Evolutionary conservation across 2,888 invertebrate genomes (phyloP), one percentile per base, ranked within the genome.

Genomic region (Caenorhabditis macrosperma): DNA sequence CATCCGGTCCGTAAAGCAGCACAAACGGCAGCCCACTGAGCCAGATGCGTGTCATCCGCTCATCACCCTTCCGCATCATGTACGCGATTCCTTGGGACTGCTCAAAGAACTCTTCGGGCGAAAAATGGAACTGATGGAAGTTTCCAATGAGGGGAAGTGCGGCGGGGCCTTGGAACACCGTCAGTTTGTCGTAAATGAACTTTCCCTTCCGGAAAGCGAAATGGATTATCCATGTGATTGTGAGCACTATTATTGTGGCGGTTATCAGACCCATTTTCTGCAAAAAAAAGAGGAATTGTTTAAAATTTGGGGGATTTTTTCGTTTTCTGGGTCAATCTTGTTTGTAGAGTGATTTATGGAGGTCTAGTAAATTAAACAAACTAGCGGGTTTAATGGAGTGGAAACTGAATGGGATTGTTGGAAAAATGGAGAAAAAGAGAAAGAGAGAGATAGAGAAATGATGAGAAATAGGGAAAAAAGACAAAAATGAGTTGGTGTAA

Each of bases 1-100:
- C 90, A 44, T 89, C 89, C 4, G 90, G 87, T 2, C 90, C 90
- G 55, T 88, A 90, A n/a, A 90, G 57, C 35, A 90, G n/a, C 5
- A 90, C 87, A 60, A 90, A 88, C 9, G 90, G 89, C 10, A 61
- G 67, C n/a, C 84, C 84, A 10, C 87, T 83, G n/a, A 90, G 71
- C 89, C 90, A 90, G 9, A 90, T 78, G 9, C 89, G 72, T 22
- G 81, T 82, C 9, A 90, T 86, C 44, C 90, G 59, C 10, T 86
- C 85, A 20, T 80, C 80, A 15, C 82, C 78, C 20, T 83, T 82
- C 12, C 83, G 69, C 72, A 89, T 84, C 87, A 90, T 86, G 69
- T 90, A 90, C 9, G 85, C 83, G 9, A 90, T 72, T 15, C 90
- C 90, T 72, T 90, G 90, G 20, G 88, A 85, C 64, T 90, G 90